phyloP scores from a whole-genome alignment of 2,113 vertebrate species.

The Mixornis gularis region DNA sequence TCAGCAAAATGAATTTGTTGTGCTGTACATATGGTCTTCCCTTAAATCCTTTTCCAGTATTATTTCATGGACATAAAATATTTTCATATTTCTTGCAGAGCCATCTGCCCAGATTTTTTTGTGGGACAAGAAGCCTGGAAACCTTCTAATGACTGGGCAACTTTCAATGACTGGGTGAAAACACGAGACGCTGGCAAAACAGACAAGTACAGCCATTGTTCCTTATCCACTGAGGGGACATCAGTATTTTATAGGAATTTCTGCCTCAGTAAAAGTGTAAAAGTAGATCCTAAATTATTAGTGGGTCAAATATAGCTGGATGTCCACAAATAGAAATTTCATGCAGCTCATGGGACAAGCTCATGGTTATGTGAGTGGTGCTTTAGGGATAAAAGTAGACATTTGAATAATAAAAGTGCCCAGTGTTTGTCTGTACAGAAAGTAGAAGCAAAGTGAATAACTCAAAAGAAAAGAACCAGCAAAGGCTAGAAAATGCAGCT shows the following conservation, averaged over 20 bases:
- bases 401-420: neutral
- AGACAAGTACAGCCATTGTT: slow-evolving; percentile 72
- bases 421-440: neutral
- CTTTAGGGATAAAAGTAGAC: neutral
- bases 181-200: slow-evolving; percentile 74
- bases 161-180: slow-evolving; percentile 81
- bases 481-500: neutral
- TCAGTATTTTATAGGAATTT: neutral
- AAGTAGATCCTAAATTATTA: neutral
- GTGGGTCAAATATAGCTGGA: neutral
- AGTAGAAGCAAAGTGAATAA: neutral
- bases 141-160: slow-evolving; percentile 74
- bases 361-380: neutral
- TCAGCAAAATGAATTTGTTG: neutral
- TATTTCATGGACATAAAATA: neutral
- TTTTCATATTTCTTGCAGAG: slow-evolving; percentile 55
- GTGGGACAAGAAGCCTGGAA: slow-evolving; percentile 85
- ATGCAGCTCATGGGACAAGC: neutral
- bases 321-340: neutral
- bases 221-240: fast-evolving
- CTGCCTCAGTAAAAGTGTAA: neutral
- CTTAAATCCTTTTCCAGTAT: neutral
- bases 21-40: neutral
- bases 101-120: slow-evolving; percentile 87
- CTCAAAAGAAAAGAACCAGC: neutral